Base-by-base conservation (phyloP, 2,888 invertebrate species). In the Napeogenes inachia region DNA sequence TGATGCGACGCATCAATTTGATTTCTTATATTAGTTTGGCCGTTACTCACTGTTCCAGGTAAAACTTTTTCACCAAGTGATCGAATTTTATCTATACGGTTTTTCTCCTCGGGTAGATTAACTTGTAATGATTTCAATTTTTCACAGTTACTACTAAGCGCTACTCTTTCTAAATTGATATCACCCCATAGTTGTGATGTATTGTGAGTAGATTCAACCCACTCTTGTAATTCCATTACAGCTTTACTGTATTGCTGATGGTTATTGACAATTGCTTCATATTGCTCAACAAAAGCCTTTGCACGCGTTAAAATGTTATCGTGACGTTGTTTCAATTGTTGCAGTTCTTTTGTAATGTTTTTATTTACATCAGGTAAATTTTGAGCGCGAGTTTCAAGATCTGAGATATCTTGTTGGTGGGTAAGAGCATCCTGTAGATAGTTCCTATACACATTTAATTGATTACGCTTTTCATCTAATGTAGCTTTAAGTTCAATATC, bases 241-340 rank as follows among this genome's bases (percentile, higher is more conserved):
- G 96, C 95, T 82, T 96, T 96, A 67, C 94, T 95, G 78, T 97
- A 97, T 71, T 95, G 95, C 73, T 97, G 96, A 80, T 98, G 98
- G 72, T 96, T 95, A 75, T 94, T 95, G 0, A 97, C 97, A 73
- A 97, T 96, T 0, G 92, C 94, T 86, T 98, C 97, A 77, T 97
- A 97, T 68, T 93, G 93, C 75, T 96, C 96, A 0, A 97, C 96
- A 74, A 94, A 97, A 12, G 92, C 91, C 75, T 95, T 94, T 0
- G 94, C 94, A 72, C 94, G 92, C 63, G 93, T 92, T 47, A 95
- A 87, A 61, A 97, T 87, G 57, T 92, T 92, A 8, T 93, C 92
- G 77, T 97, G 96, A 70, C 96, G 94, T 61, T 94, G 92, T 0
- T 93, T 93, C 30, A 97, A 91, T 42, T 92, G 91, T 35, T 92